Percentiles rank a stretch among this genome's conserved stretches.
Conservation (phyloP, 2,113 vertebrate genomes). For the Ascaphus truei region DNA sequence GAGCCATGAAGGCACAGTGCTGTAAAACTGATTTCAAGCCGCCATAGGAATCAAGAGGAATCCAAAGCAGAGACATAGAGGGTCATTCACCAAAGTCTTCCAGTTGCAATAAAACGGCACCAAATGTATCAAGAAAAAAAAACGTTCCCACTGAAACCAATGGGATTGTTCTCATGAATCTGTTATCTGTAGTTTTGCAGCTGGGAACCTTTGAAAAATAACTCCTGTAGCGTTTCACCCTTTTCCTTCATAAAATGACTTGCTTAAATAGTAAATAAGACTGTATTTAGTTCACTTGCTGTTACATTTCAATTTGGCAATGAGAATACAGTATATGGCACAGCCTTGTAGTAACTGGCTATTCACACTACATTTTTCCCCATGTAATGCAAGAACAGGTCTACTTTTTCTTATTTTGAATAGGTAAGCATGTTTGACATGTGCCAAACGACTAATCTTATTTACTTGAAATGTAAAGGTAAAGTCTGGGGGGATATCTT, state of each 20-base stretch:
- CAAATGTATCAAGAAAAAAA: too few relatives aligned
- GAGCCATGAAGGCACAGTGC: too few relatives aligned
- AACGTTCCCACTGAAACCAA: too few relatives aligned
- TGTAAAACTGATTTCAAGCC: too few relatives aligned
- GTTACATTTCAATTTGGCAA: constrained; percentile 15
- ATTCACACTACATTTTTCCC: neutral
- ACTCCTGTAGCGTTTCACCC: too few relatives aligned
- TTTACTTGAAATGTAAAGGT: constrained; percentile 27
- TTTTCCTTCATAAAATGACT: neutral
- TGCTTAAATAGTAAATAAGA: constrained; percentile 11
- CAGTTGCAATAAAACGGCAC: too few relatives aligned
- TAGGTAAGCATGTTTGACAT: constrained; percentile 10
- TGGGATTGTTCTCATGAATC: too few relatives aligned
- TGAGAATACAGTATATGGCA: constrained; percentile 21
- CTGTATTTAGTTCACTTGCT: neutral
- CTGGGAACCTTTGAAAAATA: too few relatives aligned
- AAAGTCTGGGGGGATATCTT: neutral
- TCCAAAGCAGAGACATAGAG: too few relatives aligned
- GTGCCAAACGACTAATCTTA: constrained; percentile 22
- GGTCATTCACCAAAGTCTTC: too few relatives aligned
- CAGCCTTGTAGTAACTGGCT: constrained; percentile 6
- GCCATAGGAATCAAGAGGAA: too few relatives aligned
- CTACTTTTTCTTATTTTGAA: constrained; percentile 19
- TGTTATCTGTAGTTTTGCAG: too few relatives aligned
- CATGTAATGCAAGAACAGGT: constrained; percentile 12